Percentiles rank a stretch among this genome's conserved stretches.
These are phyloP conservation scores for Yasuhikotakia modesta DNA, from an alignment of 2,797 vertebrate genomes.

Conservation along the genomic window DNA sequence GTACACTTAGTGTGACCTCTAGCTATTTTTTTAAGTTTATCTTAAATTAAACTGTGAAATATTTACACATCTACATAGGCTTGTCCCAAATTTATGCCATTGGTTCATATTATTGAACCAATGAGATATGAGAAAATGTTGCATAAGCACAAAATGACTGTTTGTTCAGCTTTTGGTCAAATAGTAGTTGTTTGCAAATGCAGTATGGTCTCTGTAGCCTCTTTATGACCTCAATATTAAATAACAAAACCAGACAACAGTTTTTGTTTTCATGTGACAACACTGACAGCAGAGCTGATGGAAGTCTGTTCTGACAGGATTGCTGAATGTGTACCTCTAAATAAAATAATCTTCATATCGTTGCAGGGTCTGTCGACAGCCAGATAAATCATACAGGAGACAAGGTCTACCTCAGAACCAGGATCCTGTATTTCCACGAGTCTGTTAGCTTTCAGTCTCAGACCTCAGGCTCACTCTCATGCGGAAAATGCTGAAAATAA, in stretches of 20 bases:
- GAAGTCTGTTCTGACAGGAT: conserved; percentile 13
- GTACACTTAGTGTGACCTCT: too few species aligned
- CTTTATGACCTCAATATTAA: neutral
- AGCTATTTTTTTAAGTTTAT: too few species aligned
- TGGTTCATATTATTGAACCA: neutral
- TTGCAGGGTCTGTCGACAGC: neutral
- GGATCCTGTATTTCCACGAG: neutral
- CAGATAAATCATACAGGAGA: conserved; percentile 18
- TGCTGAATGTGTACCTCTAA: conserved; percentile 20
- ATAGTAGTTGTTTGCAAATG: neutral
- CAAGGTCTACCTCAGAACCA: neutral
- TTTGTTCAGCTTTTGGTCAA: neutral
- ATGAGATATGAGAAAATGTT: too few species aligned
- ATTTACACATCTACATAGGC: too few species aligned
- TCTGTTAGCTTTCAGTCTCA: conserved; percentile 32
- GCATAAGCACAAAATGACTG: neutral
- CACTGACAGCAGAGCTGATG: conserved; percentile 1
- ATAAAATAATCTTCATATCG: neutral
- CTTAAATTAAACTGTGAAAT: too few species aligned
- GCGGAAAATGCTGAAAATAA: conserved; percentile 50
- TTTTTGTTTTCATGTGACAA: conserved; percentile 4
- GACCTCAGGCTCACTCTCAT: conserved; percentile 13
- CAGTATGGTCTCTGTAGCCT: neutral
- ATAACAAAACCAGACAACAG: neutral
- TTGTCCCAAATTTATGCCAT: neutral